Percentiles rank a stretch among this genome's conserved stretches.
Evolutionary conservation across 2,113 vertebrate species (phyloP).

Genomic region (Myrmecophaga tridactyla): DNA sequence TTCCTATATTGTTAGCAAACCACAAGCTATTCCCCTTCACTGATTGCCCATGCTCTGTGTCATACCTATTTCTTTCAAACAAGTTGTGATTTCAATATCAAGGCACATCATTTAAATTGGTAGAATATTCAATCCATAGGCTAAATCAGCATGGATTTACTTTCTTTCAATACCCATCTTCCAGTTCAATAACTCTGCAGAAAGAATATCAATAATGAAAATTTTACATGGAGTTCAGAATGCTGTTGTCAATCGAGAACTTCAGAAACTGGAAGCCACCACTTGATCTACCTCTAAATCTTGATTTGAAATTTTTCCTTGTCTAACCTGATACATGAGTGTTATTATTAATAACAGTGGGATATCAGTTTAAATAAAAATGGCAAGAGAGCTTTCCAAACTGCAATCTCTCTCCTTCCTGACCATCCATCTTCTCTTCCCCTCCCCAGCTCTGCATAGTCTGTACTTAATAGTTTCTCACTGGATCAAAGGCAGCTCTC

Average conservation of each 20-base stretch:
- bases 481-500: background rate
- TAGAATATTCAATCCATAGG: background rate
- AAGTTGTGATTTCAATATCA: background rate
- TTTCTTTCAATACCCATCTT: background rate
- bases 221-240: background rate
- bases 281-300: background rate
- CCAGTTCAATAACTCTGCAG: background rate
- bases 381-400: background rate
- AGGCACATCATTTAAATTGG: background rate
- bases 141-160: background rate
- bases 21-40: background rate
- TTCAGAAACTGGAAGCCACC: background rate
- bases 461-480: background rate
- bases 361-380: background rate
- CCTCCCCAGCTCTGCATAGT: background rate
- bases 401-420: background rate
- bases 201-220: background rate
- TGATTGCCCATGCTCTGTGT: fast-evolving
- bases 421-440: constrained; percentile 11
- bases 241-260: background rate
- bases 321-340: background rate
- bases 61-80: background rate
- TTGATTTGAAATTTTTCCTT: background rate
- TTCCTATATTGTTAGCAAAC: background rate
- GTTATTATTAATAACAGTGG: background rate